phyloP scores from a whole-genome alignment of 2,888 invertebrate genomes.

The Temnothorax rugatulus region DNA sequence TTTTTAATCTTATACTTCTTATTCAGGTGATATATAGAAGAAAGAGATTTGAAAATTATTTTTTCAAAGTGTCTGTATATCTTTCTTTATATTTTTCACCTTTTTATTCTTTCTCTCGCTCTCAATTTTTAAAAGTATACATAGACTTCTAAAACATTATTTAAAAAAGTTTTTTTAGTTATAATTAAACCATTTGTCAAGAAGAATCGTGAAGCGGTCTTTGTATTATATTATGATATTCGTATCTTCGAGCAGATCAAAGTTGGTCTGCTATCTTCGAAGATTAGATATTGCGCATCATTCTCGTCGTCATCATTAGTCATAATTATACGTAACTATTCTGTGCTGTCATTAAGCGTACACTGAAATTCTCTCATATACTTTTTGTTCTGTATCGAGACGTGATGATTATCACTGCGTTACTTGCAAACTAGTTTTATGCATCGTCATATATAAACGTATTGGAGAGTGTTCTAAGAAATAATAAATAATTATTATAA shows the following conservation, averaged over 20 bases:
- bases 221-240: background rate
- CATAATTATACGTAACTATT: background rate
- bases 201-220: background rate
- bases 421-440: background rate
- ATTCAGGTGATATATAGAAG: background rate
- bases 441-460: background rate
- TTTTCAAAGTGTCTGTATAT: background rate
- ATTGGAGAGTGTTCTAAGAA: background rate
- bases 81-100: background rate
- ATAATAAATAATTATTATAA: background rate
- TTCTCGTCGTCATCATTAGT: background rate
- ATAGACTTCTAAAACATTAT: background rate
- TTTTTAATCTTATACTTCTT: background rate
- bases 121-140: background rate
- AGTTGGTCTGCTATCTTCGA: background rate
- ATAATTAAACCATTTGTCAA: background rate
- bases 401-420: background rate
- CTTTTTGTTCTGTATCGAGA: background rate
- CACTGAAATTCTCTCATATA: background rate
- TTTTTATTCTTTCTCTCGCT: background rate
- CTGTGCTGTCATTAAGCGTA: background rate
- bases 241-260: background rate
- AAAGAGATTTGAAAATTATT: background rate
- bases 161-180: background rate
- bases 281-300: conserved; percentile 2